These are phyloP conservation scores for Microplitis demolitor DNA, from an alignment of 1,140 invertebrate species.

Conservation along the genomic window DNA sequence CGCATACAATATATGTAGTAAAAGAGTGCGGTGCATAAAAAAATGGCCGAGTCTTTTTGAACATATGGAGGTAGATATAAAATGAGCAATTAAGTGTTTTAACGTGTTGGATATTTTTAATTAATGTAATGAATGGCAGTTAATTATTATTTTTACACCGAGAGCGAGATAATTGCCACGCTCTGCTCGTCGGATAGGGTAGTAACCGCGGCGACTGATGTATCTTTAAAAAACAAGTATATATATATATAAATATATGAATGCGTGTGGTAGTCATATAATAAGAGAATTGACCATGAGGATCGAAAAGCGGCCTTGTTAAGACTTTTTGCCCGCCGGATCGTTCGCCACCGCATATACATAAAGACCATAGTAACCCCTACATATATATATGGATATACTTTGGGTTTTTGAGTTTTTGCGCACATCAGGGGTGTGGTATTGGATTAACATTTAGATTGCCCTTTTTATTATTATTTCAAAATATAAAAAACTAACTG, in stretches of 20 bases:
- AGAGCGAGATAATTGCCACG: slow-evolving; percentile 47
- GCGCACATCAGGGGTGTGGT: slow-evolving; percentile 52
- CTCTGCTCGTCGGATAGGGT: background rate
- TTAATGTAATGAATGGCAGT: slow-evolving; percentile 47
- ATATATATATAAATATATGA: slow-evolving; percentile 8
- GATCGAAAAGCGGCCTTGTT: slow-evolving; percentile 47
- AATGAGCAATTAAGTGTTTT: slow-evolving; percentile 22
- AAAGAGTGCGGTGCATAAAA: too few relatives aligned
- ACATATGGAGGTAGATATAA: background rate
- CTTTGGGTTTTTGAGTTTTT: slow-evolving; percentile 39
- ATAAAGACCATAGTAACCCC: too few relatives aligned
- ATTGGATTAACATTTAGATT: slow-evolving; percentile 62
- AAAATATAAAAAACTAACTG: background rate
- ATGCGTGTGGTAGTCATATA: slow-evolving; percentile 22
- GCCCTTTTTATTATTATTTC: slow-evolving; percentile 20
- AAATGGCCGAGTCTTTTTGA: background rate
- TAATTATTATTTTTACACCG: slow-evolving; percentile 59
- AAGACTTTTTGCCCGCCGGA: slow-evolving; percentile 48
- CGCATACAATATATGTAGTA: too few relatives aligned
- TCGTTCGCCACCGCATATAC: background rate
- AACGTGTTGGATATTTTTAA: slow-evolving; percentile 38
- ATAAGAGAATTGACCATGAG: slow-evolving; percentile 33
- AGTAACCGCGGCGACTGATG: background rate
- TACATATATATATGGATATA: background rate
- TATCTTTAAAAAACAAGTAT: background rate